Conservation (phyloP, 2,797 vertebrate species). For the Pachyuromys duprasi region DNA sequence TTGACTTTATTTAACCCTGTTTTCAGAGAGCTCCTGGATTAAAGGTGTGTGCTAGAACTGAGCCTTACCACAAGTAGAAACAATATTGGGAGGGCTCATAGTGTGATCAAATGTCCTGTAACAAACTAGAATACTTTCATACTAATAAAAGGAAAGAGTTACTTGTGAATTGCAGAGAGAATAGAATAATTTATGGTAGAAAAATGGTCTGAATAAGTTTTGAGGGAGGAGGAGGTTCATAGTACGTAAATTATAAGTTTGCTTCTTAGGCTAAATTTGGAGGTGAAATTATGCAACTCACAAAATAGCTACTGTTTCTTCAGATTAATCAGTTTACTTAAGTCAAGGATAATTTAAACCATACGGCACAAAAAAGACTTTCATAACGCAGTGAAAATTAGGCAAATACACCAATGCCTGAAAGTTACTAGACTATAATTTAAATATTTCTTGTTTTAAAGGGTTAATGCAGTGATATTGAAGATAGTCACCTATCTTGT, state of each 20-base stretch:
- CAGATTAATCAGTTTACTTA: not conserved
- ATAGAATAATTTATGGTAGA: not conserved
- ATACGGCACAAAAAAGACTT: not conserved
- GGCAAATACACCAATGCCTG: not conserved
- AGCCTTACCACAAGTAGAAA: no score
- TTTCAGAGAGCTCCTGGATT: no score
- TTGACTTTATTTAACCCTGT: no score
- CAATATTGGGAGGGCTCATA: no score
- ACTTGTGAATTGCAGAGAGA: not conserved
- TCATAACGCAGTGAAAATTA: not conserved
- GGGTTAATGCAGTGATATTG: not conserved
- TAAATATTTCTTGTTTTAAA: slow-evolving; percentile 26
- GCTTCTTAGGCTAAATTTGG: not conserved
- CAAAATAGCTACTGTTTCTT: slow-evolving; percentile 32
- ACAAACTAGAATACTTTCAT: not conserved
- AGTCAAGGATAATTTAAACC: slow-evolving; percentile 39
- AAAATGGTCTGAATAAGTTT: slow-evolving; percentile 7
- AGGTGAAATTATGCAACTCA: not conserved
- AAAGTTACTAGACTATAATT: slow-evolving; percentile 17
- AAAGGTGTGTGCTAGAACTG: no score
- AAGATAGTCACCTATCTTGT: not conserved
- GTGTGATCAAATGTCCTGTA: no score
- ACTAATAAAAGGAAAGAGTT: slow-evolving; percentile 23
- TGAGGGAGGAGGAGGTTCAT: not conserved
- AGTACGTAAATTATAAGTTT: slow-evolving; percentile 4